Evolutionary conservation across 1,140 invertebrate genomes (phyloP).

Genomic region (Sminthurides bifidus): DNA sequence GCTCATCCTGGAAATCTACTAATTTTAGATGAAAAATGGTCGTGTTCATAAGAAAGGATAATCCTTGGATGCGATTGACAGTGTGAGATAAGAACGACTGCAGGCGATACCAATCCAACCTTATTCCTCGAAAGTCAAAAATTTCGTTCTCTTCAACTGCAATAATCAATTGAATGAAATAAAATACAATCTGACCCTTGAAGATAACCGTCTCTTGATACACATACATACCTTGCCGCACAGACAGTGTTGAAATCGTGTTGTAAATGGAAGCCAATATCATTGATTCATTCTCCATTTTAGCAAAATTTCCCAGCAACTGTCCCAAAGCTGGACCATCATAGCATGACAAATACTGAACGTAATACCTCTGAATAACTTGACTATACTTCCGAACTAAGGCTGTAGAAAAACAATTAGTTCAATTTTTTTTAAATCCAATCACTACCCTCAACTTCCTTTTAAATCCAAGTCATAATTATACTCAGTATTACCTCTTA

Average conservation of each 20-base stretch:
- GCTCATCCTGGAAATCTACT: conserved; percentile 96
- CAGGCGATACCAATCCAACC: conserved; percentile 93
- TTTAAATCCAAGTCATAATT: not conserved
- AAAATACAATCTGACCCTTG: conserved; percentile 8
- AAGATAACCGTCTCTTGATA: conserved; percentile 5
- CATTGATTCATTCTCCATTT: conserved; percentile 85
- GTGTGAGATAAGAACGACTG: conserved; percentile 85
- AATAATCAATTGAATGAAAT: too few relatives aligned
- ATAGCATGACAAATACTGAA: conserved; percentile 90
- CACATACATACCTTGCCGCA: conserved; percentile 61
- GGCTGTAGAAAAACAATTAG: conserved; percentile 40
- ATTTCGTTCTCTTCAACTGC: conserved; percentile 86
- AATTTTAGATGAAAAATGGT: conserved; percentile 95
- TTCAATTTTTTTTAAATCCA: not conserved
- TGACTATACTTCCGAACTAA: conserved; percentile 88
- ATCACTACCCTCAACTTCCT: not conserved
- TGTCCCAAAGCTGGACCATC: conserved; percentile 87
- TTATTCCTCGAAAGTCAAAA: conserved; percentile 88
- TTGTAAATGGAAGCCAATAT: conserved; percentile 88
- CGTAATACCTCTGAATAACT: conserved; percentile 95
- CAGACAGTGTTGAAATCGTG: conserved; percentile 69
- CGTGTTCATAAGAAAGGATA: conserved; percentile 67
- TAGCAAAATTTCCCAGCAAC: conserved; percentile 58
- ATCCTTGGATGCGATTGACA: conserved; percentile 45
- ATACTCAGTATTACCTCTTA: conserved; percentile 45